Evolutionary conservation across 2,888 invertebrate genomes (phyloP).

Genomic region (Cryptus viduatorius): DNA sequence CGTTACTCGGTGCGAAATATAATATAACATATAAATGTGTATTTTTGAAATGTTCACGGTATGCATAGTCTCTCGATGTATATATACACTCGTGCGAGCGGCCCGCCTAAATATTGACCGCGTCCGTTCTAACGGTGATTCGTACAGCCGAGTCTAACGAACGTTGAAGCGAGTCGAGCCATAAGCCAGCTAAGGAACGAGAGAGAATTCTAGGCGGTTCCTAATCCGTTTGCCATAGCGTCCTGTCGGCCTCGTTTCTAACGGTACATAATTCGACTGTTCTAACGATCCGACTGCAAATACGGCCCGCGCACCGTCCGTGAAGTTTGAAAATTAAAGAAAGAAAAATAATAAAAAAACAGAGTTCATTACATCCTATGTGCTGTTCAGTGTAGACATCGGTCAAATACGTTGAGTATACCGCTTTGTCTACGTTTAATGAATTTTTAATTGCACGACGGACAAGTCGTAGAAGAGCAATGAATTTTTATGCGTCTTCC

Average conservation of each 20-base stretch:
- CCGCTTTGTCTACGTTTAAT: conserved; percentile 46
- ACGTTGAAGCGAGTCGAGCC: conserved; percentile 16
- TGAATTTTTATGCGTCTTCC: conserved; percentile 13
- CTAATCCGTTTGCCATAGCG: conserved; percentile 53
- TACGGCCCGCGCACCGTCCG: conserved; percentile 32
- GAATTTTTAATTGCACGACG: conserved; percentile 57
- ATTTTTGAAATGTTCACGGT: conserved; percentile 14
- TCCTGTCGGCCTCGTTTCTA: conserved; percentile 62
- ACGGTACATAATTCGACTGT: conserved; percentile 54
- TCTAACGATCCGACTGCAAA: conserved; percentile 67
- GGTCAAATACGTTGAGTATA: conserved; percentile 29
- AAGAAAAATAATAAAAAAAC: conserved; percentile 12
- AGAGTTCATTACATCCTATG: conserved; percentile 20
- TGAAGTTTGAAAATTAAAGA: conserved; percentile 51
- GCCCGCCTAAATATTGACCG: conserved; percentile 60
- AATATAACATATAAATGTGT: neutral
- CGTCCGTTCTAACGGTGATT: conserved; percentile 67
- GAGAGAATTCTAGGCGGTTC: conserved; percentile 22
- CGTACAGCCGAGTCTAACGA: conserved; percentile 43
- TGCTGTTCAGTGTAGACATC: neutral
- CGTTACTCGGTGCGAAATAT: conserved; percentile 5
- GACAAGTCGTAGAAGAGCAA: conserved; percentile 24
- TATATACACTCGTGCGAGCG: conserved; percentile 29
- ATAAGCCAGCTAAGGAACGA: conserved; percentile 10
- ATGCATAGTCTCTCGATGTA: neutral